Conservation (phyloP, 2,113 vertebrate genomes). For the Galeopterus variegatus region DNA sequence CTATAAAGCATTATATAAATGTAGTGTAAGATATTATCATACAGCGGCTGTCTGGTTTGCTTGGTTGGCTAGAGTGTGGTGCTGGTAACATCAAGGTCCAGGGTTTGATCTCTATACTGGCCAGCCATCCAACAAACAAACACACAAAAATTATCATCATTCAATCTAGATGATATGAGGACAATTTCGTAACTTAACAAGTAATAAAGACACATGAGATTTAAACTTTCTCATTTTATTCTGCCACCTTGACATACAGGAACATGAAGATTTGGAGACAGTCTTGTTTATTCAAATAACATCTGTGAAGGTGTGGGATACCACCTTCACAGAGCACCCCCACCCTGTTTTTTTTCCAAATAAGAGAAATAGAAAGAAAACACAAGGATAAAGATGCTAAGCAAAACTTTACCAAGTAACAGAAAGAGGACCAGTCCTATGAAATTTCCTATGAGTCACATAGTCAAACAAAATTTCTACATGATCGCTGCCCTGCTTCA, state of each 20-base stretch:
- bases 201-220: neutral
- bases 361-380: conserved; percentile 7
- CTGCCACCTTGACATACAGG: neutral
- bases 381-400: neutral
- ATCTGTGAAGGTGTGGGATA: neutral
- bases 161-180: neutral
- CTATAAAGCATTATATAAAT: neutral
- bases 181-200: neutral
- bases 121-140: no score
- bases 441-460: neutral
- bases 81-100: no score
- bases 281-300: neutral
- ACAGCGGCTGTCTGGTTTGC: no score
- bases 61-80: no score
- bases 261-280: conserved; percentile 7
- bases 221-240: neutral
- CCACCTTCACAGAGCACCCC: neutral
- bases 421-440: neutral
- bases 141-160: neutral
- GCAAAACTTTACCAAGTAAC: neutral
- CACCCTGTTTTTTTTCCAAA: neutral
- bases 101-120: no score
- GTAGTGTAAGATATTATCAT: neutral
- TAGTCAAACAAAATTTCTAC: neutral
- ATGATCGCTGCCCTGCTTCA: neutral